Base-by-base conservation (phyloP, 2,113 vertebrate genomes). In the Epinephelus fuscoguttatus region DNA sequence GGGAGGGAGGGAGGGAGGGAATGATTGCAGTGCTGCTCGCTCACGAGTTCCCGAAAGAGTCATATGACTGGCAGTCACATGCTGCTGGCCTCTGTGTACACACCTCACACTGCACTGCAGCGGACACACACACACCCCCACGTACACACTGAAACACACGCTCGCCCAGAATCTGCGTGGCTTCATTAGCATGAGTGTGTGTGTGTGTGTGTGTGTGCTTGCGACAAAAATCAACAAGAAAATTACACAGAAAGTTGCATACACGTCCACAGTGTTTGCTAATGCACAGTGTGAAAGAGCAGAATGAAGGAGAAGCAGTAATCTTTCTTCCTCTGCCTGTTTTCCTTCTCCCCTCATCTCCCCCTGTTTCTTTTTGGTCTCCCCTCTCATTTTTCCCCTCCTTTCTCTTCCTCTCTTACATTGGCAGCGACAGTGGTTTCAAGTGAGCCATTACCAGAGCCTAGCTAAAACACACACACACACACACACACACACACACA, bases 11-110 rank as follows among this genome's bases (percentile, higher is more conserved):
- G 42, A 33, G 69, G 69, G 74, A 93, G 90, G 90, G 91, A 89
- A 90, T 94, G 94, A 94, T 95, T 94, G 93, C 94, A 95, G 85
- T 95, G 92, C 94, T 91, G 93, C 94, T 94, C 49, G 93, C 95
- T 97, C 96, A 96, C 95, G 93, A 96, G 96, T 96, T 97, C 91
- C 93, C 75, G 73, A 92, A 93, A 89, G 93, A 96, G 95, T 97
- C 96, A 97, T 96, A 96, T 97, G 96, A 96, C 95, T 93, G 87
- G 82, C 81, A 93, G 93, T 96, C 95, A 97, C 96, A 96, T 96
- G 96, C 92, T 95, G 93, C 92, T 94, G 87, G 89, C 91, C 91
- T 95, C 96, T 95, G 94, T 96, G 93, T 91, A 85, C 87, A 93
- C 75, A 84, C 88, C 94, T 96, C 88, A 91, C 86, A 92, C 91